Base-by-base conservation (phyloP, 1,140 invertebrate genomes). In the Pinna nobilis region DNA sequence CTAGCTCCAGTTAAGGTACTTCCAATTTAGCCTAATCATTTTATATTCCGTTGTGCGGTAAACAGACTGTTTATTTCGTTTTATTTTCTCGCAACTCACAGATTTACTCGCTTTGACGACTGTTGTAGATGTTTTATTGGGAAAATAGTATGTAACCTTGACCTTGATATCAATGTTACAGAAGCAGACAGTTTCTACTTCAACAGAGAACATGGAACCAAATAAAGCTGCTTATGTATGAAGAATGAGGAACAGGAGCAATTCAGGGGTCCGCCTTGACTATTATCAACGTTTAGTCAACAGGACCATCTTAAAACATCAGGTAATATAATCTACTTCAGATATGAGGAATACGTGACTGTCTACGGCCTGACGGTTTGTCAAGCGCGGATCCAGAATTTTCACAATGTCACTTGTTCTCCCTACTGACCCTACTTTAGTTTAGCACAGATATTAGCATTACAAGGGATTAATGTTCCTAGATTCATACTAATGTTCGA, bases 231-330 rank as follows among this genome's bases (percentile, higher is more conserved):
- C n/a, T n/a, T n/a, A n/a, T n/a, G n/a, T n/a, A n/a, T n/a, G n/a
- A n/a, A 64, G 65, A 18, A 97, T 98, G 95, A 92, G 96, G 84
- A 97, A 94, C 81, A 91, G 97, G 83, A 97, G 95, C 89, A 97
- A 98, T 92, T 98, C 96, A 0, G 96, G 97, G 4, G 95, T 97
- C 33, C 94, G 96, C 66, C 89, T 99, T 86, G 97, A 98, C 89
- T 98, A 97, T 88, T 98, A 97, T 86, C 96, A 98, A 82, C 91
- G 96, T 68, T 92, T 98, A 69, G 94, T 98, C 2, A 94, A 97
- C 72, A 95, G 94, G 88, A 93, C 97, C 70, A 98, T 98, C 85
- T 93, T 98, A 89, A 93, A 93, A 75, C 94, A 98, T 88, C 97
- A 93, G 89, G 92, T 93, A 86, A 35, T 49, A 57, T 11, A 5